These are phyloP conservation scores for Strix aluco DNA, from an alignment of 2,113 vertebrate species.

Conservation along the genomic window DNA sequence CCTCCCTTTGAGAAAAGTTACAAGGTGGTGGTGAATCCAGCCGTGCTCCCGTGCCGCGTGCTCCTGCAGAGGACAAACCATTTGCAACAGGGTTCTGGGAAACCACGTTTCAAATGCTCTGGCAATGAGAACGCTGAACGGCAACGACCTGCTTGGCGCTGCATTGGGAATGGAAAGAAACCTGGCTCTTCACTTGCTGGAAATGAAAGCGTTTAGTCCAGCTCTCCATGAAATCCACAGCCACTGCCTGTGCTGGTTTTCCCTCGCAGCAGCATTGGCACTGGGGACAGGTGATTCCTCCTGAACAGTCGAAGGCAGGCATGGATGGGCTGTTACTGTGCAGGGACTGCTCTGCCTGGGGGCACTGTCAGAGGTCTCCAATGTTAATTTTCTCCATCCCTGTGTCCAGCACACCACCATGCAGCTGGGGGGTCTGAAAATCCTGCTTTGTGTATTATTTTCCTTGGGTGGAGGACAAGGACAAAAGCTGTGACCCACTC, in stretches of 20 bases:
- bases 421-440: neutral
- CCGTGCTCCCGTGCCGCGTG: accelerated
- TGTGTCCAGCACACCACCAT: neutral
- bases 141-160: neutral
- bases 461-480: accelerated
- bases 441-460: neutral
- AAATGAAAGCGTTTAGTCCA: neutral
- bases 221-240: neutral
- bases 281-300: accelerated
- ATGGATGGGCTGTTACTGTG: accelerated
- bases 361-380: accelerated
- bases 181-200: neutral
- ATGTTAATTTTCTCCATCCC: neutral
- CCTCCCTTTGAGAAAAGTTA: neutral
- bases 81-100: neutral
- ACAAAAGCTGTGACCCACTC: neutral
- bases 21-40: accelerated
- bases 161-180: neutral
- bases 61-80: neutral
- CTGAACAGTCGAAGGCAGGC: neutral
- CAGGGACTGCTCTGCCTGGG: neutral
- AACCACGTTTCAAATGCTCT: neutral
- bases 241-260: neutral
- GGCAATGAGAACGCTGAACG: accelerated
- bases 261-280: accelerated